Conservation (phyloP, 2,797 vertebrate species). For the Linurgus olivaceus region DNA sequence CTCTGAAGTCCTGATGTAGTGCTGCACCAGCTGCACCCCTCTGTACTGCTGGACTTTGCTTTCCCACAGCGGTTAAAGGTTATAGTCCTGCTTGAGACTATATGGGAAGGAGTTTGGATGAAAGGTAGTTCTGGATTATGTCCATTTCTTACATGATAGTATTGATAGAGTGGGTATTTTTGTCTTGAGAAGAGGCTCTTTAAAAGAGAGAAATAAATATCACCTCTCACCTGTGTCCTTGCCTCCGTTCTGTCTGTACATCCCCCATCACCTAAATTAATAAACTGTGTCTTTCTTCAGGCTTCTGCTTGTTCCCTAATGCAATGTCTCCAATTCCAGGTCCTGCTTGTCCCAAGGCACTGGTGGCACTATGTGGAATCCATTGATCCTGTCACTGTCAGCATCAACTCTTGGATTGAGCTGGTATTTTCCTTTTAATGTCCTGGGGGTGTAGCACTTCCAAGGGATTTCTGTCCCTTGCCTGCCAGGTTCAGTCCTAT, state of each 20-base stretch:
- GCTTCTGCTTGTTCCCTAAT: not conserved
- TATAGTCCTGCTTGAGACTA: not conserved
- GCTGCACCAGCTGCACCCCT: not conserved
- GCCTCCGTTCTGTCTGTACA: not conserved
- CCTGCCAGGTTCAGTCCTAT: not conserved
- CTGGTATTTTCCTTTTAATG: conserved; percentile 77
- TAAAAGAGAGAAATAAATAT: not conserved
- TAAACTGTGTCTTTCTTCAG: not conserved
- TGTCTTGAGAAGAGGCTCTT: not conserved
- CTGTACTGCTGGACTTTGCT: not conserved
- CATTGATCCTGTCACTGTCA: conserved; percentile 90
- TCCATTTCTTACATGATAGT: not conserved
- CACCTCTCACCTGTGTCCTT: not conserved
- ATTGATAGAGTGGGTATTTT: not conserved
- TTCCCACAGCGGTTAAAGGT: not conserved
- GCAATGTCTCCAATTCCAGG: conserved; percentile 73
- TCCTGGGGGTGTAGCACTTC: not conserved
- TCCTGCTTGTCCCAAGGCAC: conserved; percentile 91
- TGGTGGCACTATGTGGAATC: conserved; percentile 99
- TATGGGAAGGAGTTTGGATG: not conserved
- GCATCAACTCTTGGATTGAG: conserved; percentile 96
- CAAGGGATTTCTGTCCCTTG: not conserved
- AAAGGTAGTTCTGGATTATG: not conserved
- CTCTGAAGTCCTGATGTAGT: not conserved
- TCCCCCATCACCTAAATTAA: not conserved